Conservation (phyloP, 2,888 invertebrate genomes). For the Cataglyphis livida region DNA sequence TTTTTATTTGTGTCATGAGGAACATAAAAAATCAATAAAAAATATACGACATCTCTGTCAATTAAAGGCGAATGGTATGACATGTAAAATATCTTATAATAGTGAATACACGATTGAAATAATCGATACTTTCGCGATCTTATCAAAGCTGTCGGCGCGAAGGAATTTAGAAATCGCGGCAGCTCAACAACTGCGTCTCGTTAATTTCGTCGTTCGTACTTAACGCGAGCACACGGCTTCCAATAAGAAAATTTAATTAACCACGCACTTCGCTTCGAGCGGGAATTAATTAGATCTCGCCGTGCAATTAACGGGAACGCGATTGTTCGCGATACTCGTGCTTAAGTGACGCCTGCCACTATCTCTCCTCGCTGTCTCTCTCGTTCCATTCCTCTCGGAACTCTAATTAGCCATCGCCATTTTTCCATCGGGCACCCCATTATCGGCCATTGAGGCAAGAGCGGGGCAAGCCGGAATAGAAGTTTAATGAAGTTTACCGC, state of each 20-base stretch:
- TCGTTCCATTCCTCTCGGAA: conserved; percentile 55
- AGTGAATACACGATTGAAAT: neutral
- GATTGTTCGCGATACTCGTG: conserved; percentile 65
- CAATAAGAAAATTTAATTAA: conserved; percentile 63
- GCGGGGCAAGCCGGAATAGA: conserved; percentile 80
- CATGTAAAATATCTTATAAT: neutral
- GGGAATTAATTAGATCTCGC: conserved; percentile 67
- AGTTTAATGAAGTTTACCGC: conserved; percentile 82
- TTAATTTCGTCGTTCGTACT: conserved; percentile 65
- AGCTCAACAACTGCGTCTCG: conserved; percentile 66
- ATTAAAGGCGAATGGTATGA: neutral
- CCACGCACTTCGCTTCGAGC: conserved; percentile 51
- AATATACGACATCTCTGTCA: neutral
- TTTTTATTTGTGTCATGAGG: neutral
- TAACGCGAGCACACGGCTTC: conserved; percentile 52
- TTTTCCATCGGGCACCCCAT: conserved; percentile 81
- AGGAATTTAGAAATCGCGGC: conserved; percentile 32
- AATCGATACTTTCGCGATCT: neutral
- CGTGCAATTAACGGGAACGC: conserved; percentile 62
- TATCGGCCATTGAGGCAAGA: conserved; percentile 78
- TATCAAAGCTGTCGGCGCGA: neutral
- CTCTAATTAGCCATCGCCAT: conserved; percentile 78
- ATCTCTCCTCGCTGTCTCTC: conserved; percentile 40
- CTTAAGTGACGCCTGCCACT: conserved; percentile 53
- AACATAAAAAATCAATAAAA: neutral